Evolutionary conservation across 2,113 vertebrate genomes (phyloP).

Genomic region (Lagopus muta): DNA sequence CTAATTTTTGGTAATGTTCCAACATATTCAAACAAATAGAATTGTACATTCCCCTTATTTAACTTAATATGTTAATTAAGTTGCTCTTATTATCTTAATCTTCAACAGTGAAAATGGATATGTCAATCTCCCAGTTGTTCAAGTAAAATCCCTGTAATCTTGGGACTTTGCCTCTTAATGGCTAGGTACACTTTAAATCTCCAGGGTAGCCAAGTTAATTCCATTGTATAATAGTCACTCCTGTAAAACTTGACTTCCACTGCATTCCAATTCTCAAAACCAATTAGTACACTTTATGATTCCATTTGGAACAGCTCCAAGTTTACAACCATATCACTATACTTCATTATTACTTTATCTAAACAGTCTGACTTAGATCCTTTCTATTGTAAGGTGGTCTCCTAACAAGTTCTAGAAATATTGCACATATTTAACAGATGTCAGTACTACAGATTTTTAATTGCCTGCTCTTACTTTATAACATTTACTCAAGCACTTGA

Average conservation of each 20-base stretch:
- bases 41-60: neutral
- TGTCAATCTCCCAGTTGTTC: constrained; percentile 14
- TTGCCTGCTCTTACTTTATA: constrained; percentile 54
- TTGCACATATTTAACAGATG: constrained; percentile 69
- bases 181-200: constrained; percentile 52
- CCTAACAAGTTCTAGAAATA: constrained; percentile 54
- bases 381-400: constrained; percentile 42
- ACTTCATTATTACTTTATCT: constrained; percentile 76
- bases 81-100: constrained; percentile 29
- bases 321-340: constrained; percentile 44
- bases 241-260: constrained; percentile 69
- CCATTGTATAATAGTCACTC: constrained; percentile 51
- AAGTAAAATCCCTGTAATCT: constrained; percentile 15
- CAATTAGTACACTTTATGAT: constrained; percentile 77
- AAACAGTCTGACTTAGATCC: constrained; percentile 59
- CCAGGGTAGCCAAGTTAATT: constrained; percentile 64
- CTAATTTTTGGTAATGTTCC: neutral
- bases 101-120: neutral
- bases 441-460: constrained; percentile 64
- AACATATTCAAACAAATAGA: neutral
- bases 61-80: constrained; percentile 45
- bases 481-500: constrained; percentile 44
- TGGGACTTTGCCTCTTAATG: constrained; percentile 22
- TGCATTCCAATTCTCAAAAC: constrained; percentile 63
- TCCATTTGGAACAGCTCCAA: constrained; percentile 74